Base-by-base conservation (phyloP, 2,113 vertebrate species). In the Pantherophis guttatus region DNA sequence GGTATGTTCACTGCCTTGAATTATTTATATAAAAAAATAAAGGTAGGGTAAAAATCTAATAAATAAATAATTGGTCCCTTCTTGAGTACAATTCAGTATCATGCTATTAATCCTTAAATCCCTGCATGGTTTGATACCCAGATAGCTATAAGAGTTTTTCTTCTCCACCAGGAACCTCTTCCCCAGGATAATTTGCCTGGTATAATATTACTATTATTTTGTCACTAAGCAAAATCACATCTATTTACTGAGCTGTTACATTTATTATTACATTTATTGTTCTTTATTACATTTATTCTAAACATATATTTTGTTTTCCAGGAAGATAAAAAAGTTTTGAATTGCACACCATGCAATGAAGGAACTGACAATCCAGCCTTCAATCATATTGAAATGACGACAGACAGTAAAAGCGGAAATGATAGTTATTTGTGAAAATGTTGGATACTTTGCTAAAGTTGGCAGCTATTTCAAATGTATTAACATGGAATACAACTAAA, bases 281-380 rank as follows among this genome's bases (percentile, higher is more conserved):
- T 26, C 39, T 29, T 89, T 50, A 62, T 44, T 53, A 23, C 8
- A 87, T 2, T 70, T 24, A 33, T 33, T 86, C 8, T 86, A 54
- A 90, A 86, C 19, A 53, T 81, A 23, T 86, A 93, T 94, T 95
- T 94, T 95, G 94, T 96, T 96, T 95, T 95, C 52, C 50, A 98
- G 97, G 86, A 94, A 13, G 95, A 97, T 54, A 96, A 97, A 87
- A 93, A 94, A 65, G 96, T 95, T 93, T 94, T 98, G 95, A 95
- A 92, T 90, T 95, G 91, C 89, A 97, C 97, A 39, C 92, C 92
- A 1, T 95, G 93, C 91, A 62, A 94, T 0, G 95, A 97, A 90
- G 98, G 98, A 96, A 97, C 91, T 3, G 97, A 98, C 93, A 98
- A 98, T 88, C 98, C 97, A 93, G 97, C 97, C 88, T 98, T 98